Conservation (phyloP, 2,113 vertebrate genomes). For the Brachyhypopomus occidentalis region DNA sequence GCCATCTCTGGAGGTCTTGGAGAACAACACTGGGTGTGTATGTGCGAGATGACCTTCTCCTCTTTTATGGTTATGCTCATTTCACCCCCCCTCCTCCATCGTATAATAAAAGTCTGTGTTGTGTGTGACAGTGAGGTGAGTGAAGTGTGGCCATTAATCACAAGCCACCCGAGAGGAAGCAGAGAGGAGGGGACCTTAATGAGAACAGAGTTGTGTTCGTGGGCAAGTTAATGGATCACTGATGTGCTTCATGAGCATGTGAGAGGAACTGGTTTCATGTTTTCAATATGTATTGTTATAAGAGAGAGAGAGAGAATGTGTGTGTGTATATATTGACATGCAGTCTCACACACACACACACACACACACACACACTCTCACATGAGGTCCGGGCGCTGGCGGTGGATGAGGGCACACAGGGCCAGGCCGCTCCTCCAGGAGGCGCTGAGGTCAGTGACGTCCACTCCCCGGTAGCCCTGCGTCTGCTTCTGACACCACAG, state of each 20-base stretch:
- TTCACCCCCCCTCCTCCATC: background rate
- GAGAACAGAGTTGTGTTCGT: background rate
- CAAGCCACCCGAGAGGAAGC: background rate
- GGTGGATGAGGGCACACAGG: slow-evolving; percentile 90
- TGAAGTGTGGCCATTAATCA: too few species aligned
- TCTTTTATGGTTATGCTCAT: background rate
- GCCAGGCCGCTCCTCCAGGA: slow-evolving; percentile 93
- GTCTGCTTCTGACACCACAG: slow-evolving; percentile 95
- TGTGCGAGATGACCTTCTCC: background rate
- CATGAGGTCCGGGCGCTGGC: slow-evolving; percentile 89
- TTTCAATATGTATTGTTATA: background rate
- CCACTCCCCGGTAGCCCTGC: slow-evolving; percentile 83
- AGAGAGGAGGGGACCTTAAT: background rate
- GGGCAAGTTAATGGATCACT: slow-evolving; percentile 11
- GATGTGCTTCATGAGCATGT: background rate
- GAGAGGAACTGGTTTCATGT: too few species aligned
- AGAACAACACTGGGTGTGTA: background rate
- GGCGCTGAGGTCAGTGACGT: slow-evolving; percentile 80
- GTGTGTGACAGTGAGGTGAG: background rate
- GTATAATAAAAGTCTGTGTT: background rate
- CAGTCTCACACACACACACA: background rate
- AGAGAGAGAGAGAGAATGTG: background rate
- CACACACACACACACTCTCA: slow-evolving; percentile 61
- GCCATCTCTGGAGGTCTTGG: background rate
- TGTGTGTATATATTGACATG: background rate